A percentile compares a stretch with the other conserved stretches of the same genome.
phyloP scores from a whole-genome alignment of 2,888 invertebrate species.

The Cataglyphis altisquamis region DNA sequence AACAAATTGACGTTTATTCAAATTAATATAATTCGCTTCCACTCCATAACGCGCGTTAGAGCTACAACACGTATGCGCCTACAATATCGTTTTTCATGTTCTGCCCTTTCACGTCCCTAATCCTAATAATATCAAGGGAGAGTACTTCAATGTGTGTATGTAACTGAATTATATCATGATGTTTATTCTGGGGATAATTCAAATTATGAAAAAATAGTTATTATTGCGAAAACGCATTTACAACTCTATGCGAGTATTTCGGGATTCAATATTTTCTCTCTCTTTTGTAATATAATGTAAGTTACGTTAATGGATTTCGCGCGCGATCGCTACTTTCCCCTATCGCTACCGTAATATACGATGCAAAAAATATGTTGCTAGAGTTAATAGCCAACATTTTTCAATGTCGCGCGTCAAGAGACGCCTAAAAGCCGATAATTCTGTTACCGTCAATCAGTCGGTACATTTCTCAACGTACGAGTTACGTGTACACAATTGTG shows the following conservation, averaged over 20 bases:
- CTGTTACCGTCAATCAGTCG: slow-evolving; percentile 53
- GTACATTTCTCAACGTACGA: slow-evolving; percentile 34
- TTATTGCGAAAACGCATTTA: background rate
- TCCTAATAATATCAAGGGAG: background rate
- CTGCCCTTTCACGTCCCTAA: background rate
- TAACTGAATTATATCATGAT: slow-evolving; percentile 8
- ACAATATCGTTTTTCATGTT: slow-evolving; percentile 22
- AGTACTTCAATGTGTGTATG: too few species aligned
- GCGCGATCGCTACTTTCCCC: background rate
- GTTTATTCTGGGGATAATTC: background rate
- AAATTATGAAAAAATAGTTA: background rate
- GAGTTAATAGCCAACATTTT: slow-evolving; percentile 42
- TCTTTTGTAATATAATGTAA: slow-evolving; percentile 1
- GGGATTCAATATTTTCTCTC: background rate
- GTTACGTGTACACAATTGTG: slow-evolving; percentile 33
- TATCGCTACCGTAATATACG: background rate
- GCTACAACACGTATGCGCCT: background rate
- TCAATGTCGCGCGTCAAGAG: slow-evolving; percentile 29
- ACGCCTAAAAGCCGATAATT: slow-evolving; percentile 55
- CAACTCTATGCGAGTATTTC: too few species aligned
- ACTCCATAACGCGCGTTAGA: slow-evolving; percentile 36
- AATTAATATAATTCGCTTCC: slow-evolving; percentile 56
- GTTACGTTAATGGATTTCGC: slow-evolving; percentile 17
- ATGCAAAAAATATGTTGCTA: slow-evolving; percentile 26
- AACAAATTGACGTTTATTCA: slow-evolving; percentile 57